Evolutionary conservation across 53 echinoderm and acorn worm genomes (phyloP), one percentile per base, ranked within the genome.

Genomic region (Stichopus horrens): DNA sequence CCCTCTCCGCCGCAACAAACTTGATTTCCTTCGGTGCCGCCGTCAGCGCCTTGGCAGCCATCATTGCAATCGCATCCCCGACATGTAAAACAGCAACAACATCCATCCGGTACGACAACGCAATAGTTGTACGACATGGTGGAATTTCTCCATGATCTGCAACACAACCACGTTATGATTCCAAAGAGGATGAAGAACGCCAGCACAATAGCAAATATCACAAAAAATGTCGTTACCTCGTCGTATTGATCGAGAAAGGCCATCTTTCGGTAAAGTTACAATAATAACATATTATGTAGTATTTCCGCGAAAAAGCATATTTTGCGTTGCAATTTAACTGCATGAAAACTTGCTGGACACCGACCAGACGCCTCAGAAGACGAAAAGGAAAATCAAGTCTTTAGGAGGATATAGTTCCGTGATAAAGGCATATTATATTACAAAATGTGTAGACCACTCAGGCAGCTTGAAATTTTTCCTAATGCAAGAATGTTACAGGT

Each of bases 171-270:
- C 71, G 19, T 71, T 1, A 71, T 2, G 7, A 71, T 16, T n/a
- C 71, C 14, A 5, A 71, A n/a, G 71, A 13, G 6, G 71, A 71
- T 20, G n/a, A 71, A 16, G 19, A 71, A n/a, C 6, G n/a, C 19
- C 6, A 71, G n/a, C 7, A 71, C 71, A 18, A 71, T 5, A 4
- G 71, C 18, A 71, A 71, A 71, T 71, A 71, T 71, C 18, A 71
- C n/a, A 71, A 71, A 71, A 18, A 71, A 71, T 13, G 71, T 71
- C 19, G 71, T 71, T n/a, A 18, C 19, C 19, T 71, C 71, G 71
- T 71, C 71, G 19, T 71, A 71, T 71, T 71, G 71, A 20, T 71
- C 71, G n/a, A 71, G 71, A 71, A 71, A 71, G 7, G 71, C 18
- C 71, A 71, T 71, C 19, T 71, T 37, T 71, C n/a, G n/a, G 18